phyloP scores from a whole-genome alignment of 2,113 vertebrate species.

The Oreochromis niloticus region DNA sequence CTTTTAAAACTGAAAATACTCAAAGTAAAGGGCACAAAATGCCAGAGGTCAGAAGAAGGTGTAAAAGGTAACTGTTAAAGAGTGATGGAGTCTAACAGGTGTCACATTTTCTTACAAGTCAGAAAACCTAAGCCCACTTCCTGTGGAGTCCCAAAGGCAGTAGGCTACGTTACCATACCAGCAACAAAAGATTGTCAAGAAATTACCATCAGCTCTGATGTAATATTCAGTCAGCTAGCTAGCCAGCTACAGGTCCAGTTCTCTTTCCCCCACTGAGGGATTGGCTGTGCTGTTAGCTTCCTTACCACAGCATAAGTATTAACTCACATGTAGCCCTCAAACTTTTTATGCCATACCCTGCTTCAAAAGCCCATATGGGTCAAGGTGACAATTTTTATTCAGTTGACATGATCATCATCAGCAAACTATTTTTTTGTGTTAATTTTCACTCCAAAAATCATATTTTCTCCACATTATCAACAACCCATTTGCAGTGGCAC shows the following conservation, averaged over 20 bases:
- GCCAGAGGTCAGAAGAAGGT: background rate
- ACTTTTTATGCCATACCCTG: background rate
- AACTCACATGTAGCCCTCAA: background rate
- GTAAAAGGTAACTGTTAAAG: background rate
- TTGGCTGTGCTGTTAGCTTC: background rate
- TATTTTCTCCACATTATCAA: no score
- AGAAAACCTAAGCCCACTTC: background rate
- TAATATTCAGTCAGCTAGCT: background rate
- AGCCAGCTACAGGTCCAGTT: background rate
- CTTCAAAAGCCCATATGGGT: background rate
- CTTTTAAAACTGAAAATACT: background rate
- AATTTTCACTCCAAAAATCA: no score
- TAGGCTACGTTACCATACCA: background rate
- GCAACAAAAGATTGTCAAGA: background rate
- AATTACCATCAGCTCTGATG: background rate
- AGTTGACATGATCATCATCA: no score
- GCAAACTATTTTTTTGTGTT: no score
- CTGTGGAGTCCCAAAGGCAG: background rate
- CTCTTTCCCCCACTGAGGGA: background rate
- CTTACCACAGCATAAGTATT: background rate
- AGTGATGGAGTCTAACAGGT: background rate
- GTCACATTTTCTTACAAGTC: background rate
- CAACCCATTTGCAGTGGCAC: no score
- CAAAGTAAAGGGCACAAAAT: background rate
- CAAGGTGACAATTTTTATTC: no score